Percentiles rank a stretch among this genome's conserved stretches.
phyloP scores from a whole-genome alignment of 2,797 vertebrate genomes.

The Fringilla coelebs region DNA sequence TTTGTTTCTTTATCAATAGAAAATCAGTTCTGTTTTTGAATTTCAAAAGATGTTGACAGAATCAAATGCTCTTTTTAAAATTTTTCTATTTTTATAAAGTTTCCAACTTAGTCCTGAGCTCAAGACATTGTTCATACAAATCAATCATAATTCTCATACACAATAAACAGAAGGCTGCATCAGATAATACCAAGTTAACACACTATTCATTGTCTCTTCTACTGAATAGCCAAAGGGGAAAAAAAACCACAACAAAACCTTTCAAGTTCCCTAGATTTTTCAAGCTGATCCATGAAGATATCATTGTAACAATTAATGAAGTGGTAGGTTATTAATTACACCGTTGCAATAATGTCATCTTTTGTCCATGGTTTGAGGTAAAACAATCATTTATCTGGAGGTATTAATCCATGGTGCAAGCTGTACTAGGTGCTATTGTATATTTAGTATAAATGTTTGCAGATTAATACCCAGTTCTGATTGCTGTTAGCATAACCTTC shows the following conservation, averaged over 20 bases:
- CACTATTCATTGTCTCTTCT: background rate
- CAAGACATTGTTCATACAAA: background rate
- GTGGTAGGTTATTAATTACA: background rate
- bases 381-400: background rate
- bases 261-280: background rate
- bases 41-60: background rate
- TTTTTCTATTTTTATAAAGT: background rate
- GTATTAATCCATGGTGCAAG: background rate
- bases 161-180: background rate
- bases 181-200: background rate
- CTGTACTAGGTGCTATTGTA: background rate
- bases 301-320: background rate
- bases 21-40: background rate
- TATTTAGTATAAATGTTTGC: slow-evolving; percentile 25
- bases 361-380: background rate
- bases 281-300: background rate
- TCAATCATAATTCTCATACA: background rate
- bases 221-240: background rate
- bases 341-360: background rate
- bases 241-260: background rate
- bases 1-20: background rate
- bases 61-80: background rate
- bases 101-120: background rate
- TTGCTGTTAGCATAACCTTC: slow-evolving; percentile 46
- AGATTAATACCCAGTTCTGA: slow-evolving; percentile 5